phyloP scores from a whole-genome alignment of 2,888 invertebrate genomes.

The Lampropteryx suffumata region DNA sequence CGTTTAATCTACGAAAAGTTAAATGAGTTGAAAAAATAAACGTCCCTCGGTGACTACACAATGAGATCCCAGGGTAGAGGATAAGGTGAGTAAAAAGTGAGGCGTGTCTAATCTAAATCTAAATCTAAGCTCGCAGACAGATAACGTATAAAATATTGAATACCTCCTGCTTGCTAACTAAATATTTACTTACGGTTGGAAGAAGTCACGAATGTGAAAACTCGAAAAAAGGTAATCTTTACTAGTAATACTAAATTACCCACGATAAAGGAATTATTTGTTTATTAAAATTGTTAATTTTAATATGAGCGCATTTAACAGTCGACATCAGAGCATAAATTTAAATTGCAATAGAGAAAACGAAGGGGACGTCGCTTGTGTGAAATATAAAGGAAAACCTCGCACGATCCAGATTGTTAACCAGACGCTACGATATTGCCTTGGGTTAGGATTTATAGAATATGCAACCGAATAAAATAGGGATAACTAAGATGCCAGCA shows the following conservation, averaged over 20 bases:
- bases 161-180: slow-evolving; percentile 7
- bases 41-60: slow-evolving; percentile 24
- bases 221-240: neutral
- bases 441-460: neutral
- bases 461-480: slow-evolving; percentile 10
- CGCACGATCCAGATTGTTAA: neutral
- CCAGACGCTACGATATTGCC: neutral
- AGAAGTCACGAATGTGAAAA: slow-evolving; percentile 2
- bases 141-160: slow-evolving; percentile 26
- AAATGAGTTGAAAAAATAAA: slow-evolving; percentile 26
- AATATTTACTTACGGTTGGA: slow-evolving; percentile 1
- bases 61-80: slow-evolving; percentile 19
- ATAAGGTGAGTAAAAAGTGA: slow-evolving; percentile 30
- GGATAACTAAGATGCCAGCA: slow-evolving; percentile 17
- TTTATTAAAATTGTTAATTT: neutral
- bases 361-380: neutral
- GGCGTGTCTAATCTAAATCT: slow-evolving; percentile 30
- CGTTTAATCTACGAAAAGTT: slow-evolving; percentile 29
- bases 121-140: slow-evolving; percentile 30
- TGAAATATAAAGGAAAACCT: neutral
- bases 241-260: neutral
- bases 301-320: no score
- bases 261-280: neutral
- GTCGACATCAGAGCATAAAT: no score
- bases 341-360: neutral